phyloP scores from a whole-genome alignment of 2,113 vertebrate genomes.

The Sturnus vulgaris region DNA sequence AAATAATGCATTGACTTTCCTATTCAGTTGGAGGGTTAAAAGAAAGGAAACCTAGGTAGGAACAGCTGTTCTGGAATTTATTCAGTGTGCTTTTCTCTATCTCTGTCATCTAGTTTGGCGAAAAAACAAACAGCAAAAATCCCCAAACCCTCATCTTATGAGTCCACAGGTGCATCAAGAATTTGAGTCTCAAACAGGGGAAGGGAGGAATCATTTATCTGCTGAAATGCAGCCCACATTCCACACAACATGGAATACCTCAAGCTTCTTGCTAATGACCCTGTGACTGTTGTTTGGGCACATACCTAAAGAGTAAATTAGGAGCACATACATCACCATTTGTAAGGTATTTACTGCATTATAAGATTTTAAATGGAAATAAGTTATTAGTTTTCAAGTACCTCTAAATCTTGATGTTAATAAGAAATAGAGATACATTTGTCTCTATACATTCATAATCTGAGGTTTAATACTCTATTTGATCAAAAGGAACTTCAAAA shows the following conservation, averaged over 20 bases:
- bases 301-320: slow-evolving; percentile 36
- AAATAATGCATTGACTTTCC: neutral
- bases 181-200: neutral
- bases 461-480: neutral
- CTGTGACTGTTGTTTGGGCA: slow-evolving; percentile 9
- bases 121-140: neutral
- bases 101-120: neutral
- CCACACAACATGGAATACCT: neutral
- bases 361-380: slow-evolving; percentile 5
- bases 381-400: slow-evolving; percentile 12
- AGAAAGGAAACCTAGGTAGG: neutral
- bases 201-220: neutral
- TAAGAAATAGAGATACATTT: neutral
- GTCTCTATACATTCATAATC: neutral
- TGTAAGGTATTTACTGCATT: slow-evolving; percentile 1
- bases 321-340: neutral
- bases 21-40: neutral
- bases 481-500: slow-evolving; percentile 5
- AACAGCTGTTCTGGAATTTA: neutral
- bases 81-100: neutral
- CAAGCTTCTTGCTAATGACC: neutral
- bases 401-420: neutral
- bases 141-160: neutral
- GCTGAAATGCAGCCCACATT: neutral
- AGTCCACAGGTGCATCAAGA: neutral